Percentiles rank a stretch among this genome's conserved stretches.
Conservation (phyloP, 2,888 invertebrate species). For the Lithophane ornitopus region DNA sequence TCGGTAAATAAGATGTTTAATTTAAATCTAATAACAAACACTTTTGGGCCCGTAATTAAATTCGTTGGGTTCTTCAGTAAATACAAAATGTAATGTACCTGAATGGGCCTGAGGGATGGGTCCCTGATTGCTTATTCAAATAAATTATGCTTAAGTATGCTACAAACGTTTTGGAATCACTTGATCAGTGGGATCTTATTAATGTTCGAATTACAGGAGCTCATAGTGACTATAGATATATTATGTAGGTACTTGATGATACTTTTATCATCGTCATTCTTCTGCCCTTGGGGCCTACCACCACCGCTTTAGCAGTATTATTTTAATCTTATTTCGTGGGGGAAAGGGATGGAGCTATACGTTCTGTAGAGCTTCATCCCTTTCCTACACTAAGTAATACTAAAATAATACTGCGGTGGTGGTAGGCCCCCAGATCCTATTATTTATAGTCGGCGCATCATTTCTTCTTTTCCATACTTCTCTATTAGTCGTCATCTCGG, state of each 20-base stretch:
- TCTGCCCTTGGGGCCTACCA: no score
- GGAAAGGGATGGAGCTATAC: no score
- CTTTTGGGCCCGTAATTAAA: constrained; percentile 24
- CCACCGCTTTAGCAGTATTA: no score
- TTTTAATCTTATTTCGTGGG: no score
- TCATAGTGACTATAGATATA: neutral
- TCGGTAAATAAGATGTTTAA: neutral
- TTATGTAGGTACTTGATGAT: neutral
- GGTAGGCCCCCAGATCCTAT: no score
- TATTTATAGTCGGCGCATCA: neutral
- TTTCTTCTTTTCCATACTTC: neutral
- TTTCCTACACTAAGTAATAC: no score
- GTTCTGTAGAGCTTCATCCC: no score
- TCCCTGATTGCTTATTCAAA: constrained; percentile 17
- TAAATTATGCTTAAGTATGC: constrained; percentile 26
- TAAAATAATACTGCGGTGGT: no score
- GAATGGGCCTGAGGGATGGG: neutral
- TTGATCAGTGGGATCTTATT: neutral
- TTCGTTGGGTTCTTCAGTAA: constrained; percentile 17
- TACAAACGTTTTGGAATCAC: constrained; percentile 6
- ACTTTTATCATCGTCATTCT: neutral
- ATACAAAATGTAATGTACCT: neutral
- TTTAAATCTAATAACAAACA: constrained; percentile 14
- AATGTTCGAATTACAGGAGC: neutral
- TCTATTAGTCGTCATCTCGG: no score